A percentile compares a stretch with the other conserved stretches of the same genome.
Conservation (phyloP, 2,113 vertebrate genomes). For the Oryzias celebensis region DNA sequence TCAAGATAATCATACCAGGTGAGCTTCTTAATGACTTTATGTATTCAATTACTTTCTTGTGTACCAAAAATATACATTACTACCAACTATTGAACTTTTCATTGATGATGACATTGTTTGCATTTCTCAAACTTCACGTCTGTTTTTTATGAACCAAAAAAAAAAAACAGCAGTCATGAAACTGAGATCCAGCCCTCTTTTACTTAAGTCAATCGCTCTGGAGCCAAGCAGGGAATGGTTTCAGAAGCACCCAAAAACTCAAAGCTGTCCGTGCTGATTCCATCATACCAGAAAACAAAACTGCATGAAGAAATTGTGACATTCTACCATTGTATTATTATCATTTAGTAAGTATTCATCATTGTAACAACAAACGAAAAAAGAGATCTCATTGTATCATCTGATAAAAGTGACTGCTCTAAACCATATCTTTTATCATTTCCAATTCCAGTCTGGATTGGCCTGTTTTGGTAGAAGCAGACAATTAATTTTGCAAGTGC, state of each 20-base stretch:
- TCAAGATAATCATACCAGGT: neutral
- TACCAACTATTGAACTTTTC: slow-evolving; percentile 3
- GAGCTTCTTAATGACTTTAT: neutral
- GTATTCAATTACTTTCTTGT: neutral
- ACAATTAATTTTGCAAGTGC: too few species aligned
- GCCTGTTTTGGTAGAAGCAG: too few species aligned
- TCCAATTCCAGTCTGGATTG: too few species aligned
- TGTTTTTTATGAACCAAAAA: neutral
- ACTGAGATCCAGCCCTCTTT: neutral
- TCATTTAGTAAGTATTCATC: too few species aligned
- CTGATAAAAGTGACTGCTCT: too few species aligned
- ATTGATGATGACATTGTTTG: neutral
- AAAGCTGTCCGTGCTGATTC: neutral
- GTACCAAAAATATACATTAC: neutral
- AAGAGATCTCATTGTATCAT: too few species aligned
- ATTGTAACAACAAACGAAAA: too few species aligned
- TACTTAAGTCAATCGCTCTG: neutral
- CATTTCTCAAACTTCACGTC: neutral
- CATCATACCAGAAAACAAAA: neutral
- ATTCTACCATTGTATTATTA: too few species aligned
- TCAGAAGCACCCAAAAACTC: neutral
- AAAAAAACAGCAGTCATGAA: neutral
- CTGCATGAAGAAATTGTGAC: too few species aligned
- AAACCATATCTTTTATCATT: too few species aligned
- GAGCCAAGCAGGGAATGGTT: too few species aligned